Evolutionary conservation across 2,797 vertebrate species (phyloP).

Genomic region (Perodicticus potto): DNA sequence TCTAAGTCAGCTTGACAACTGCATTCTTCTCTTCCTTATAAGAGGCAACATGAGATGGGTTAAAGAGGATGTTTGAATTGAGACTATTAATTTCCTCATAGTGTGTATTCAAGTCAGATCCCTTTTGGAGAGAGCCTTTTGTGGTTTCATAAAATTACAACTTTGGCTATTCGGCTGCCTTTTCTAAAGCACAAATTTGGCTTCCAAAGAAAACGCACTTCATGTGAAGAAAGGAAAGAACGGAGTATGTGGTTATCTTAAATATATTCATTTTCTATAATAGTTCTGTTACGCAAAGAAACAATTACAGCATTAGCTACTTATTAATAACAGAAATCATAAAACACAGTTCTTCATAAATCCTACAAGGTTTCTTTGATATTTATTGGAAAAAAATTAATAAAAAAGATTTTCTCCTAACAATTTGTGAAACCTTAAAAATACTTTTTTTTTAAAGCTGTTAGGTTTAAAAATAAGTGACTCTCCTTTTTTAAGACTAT

Average conservation of each 20-base stretch:
- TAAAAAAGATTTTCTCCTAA: neutral
- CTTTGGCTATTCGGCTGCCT: constrained; percentile 61
- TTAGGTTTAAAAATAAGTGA: constrained; percentile 8
- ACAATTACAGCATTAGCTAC: constrained; percentile 72
- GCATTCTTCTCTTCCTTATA: constrained; percentile 56
- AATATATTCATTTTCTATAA: constrained; percentile 77
- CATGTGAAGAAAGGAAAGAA: constrained; percentile 62
- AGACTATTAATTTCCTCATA: constrained; percentile 79
- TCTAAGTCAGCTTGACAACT: constrained; percentile 50
- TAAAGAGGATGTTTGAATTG: constrained; percentile 70
- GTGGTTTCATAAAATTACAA: constrained; percentile 81
- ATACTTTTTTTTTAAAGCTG: neutral
- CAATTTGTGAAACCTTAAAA: constrained; percentile 17
- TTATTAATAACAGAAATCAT: constrained; percentile 76
- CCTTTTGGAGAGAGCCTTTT: constrained; percentile 73
- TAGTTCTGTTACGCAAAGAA: constrained; percentile 70
- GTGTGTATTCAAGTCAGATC: constrained; percentile 74
- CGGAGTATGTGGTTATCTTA: constrained; percentile 67
- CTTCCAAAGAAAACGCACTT: constrained; percentile 76
- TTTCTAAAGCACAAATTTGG: constrained; percentile 77
- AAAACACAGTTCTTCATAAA: constrained; percentile 35
- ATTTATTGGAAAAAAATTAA: constrained; percentile 57
- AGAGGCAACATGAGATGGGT: constrained; percentile 63
- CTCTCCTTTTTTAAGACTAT: neutral
- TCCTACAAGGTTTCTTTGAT: constrained; percentile 15